A percentile compares a stretch with the other conserved stretches of the same genome.
Conservation (phyloP, 2,888 invertebrate genomes). For the Hemicrepidius hirtus region DNA sequence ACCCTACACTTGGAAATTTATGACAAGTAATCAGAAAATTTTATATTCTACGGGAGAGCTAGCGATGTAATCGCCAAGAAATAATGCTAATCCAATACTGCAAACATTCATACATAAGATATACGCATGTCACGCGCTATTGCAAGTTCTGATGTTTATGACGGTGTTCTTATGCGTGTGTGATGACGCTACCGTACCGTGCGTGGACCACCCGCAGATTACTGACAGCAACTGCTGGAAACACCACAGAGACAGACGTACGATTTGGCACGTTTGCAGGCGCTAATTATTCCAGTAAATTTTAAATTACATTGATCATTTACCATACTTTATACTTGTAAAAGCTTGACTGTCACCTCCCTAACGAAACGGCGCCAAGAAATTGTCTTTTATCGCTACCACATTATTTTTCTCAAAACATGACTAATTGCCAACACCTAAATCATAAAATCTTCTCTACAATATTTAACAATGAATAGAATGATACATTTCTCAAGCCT, state of each 20-base stretch:
- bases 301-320: constrained; percentile 45
- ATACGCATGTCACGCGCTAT: constrained; percentile 44
- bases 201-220: constrained; percentile 62
- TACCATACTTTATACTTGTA: constrained; percentile 9
- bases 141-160: constrained; percentile 45
- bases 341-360: not conserved
- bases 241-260: constrained; percentile 49
- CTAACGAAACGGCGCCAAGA: not conserved
- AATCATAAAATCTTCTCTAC: too few relatives aligned
- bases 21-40: constrained; percentile 10
- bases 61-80: constrained; percentile 29
- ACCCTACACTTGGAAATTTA: constrained; percentile 10
- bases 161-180: constrained; percentile 54
- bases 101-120: constrained; percentile 29
- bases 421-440: too few relatives aligned
- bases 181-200: constrained; percentile 57
- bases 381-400: too few relatives aligned
- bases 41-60: constrained; percentile 11
- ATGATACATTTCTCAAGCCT: too few relatives aligned
- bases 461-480: too few relatives aligned
- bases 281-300: constrained; percentile 49
- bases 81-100: constrained; percentile 31
- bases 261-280: constrained; percentile 52
- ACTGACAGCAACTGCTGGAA: constrained; percentile 52
- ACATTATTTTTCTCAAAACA: too few relatives aligned